Conservation (phyloP, 1,140 invertebrate species). For the Sycobia sp. region DNA sequence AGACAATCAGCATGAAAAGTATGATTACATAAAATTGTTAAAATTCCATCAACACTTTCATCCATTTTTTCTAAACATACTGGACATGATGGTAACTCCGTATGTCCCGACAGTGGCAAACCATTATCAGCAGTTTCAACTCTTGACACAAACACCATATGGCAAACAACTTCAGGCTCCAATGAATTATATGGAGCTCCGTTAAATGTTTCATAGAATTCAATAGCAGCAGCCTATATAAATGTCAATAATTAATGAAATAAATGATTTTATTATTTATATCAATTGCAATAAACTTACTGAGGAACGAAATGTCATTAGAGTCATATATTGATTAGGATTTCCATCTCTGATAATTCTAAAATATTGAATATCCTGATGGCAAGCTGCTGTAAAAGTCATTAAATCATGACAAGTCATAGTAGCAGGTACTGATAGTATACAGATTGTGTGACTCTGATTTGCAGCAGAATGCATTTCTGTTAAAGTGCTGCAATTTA, state of each 20-base stretch:
- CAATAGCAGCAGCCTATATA: conserved; percentile 76
- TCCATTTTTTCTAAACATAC: conserved; percentile 98
- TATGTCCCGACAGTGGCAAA: conserved; percentile 78
- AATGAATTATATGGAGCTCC: conserved; percentile 90
- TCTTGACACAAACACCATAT: conserved; percentile 92
- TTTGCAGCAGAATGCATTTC: conserved; percentile 70
- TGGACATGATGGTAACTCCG: conserved; percentile 96
- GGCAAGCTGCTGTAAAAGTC: conserved; percentile 93
- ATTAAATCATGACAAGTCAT: conserved; percentile 93
- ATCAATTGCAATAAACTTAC: conserved; percentile 50
- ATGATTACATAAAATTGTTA: conserved; percentile 98
- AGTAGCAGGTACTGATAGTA: conserved; percentile 89
- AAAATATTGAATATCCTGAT: conserved; percentile 87
- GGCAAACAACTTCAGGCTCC: conserved; percentile 88
- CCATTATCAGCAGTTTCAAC: conserved; percentile 82
- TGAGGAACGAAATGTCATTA: conserved; percentile 81
- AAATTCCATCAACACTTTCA: conserved; percentile 94
- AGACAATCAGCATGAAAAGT: conserved; percentile 95
- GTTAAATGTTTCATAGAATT: conserved; percentile 94
- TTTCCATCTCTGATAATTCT: conserved; percentile 84
- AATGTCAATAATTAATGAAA: not conserved
- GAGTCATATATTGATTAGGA: conserved; percentile 97
- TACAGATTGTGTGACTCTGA: conserved; percentile 86
- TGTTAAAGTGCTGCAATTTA: conserved; percentile 63
- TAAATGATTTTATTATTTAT: not conserved